Percentiles rank a stretch among this genome's conserved stretches.
Conservation (phyloP, 2,888 invertebrate species). For the Aleiodes testaceus region DNA sequence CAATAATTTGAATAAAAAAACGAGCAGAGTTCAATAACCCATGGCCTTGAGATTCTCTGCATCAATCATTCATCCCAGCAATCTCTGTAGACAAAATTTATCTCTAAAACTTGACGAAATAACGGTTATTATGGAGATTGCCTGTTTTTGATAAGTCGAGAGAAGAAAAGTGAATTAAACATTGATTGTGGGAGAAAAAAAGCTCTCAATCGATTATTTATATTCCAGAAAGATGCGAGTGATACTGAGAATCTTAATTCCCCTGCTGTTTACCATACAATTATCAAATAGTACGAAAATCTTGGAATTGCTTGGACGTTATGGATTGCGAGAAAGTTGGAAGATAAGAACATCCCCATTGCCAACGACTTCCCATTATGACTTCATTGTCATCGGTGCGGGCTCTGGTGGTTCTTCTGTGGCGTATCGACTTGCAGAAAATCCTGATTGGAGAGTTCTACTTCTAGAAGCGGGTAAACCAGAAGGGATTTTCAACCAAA, state of each 20-base stretch:
- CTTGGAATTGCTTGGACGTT: constrained; percentile 58
- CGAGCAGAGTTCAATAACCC: too few relatives aligned
- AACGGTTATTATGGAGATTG: too few relatives aligned
- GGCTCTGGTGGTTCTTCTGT: constrained; percentile 83
- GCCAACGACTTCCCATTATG: constrained; percentile 74
- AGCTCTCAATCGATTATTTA: not conserved
- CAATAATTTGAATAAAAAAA: too few relatives aligned
- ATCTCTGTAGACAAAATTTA: too few relatives aligned
- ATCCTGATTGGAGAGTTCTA: constrained; percentile 77
- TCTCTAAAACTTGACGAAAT: too few relatives aligned
- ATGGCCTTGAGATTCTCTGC: too few relatives aligned
- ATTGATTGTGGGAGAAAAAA: not conserved
- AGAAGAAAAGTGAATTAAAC: not conserved
- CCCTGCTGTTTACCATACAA: not conserved
- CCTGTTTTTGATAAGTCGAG: not conserved
- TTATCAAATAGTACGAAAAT: constrained; percentile 46
- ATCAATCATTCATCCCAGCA: too few relatives aligned
- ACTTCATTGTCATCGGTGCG: constrained; percentile 81
- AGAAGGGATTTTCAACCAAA: constrained; percentile 75
- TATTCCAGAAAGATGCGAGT: constrained; percentile 1
- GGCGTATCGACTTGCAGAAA: constrained; percentile 82
- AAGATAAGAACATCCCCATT: constrained; percentile 59
- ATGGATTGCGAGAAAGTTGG: constrained; percentile 50
- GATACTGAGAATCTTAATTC: not conserved
- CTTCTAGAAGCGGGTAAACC: constrained; percentile 79